Evolutionary conservation across 2,888 invertebrate genomes (phyloP).

Genomic region (Ormyrus pomaceus): DNA sequence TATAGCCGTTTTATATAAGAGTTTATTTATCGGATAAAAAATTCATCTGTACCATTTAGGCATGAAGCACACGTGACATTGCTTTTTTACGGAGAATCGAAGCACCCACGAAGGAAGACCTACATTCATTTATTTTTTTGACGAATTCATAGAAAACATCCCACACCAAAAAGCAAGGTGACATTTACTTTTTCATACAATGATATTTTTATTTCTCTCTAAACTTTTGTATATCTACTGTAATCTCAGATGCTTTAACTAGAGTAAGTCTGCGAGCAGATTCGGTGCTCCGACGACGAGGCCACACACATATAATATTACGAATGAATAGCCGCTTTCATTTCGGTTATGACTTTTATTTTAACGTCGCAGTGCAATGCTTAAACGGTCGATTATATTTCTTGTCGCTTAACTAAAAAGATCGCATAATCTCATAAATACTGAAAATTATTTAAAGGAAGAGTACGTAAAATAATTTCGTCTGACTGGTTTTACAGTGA

Average conservation of each 20-base stretch:
- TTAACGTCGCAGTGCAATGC: constrained; percentile 23
- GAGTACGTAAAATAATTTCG: constrained; percentile 51
- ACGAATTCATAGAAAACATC: constrained; percentile 55
- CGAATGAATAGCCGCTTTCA: constrained; percentile 27
- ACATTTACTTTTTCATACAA: constrained; percentile 49
- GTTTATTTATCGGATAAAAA: constrained; percentile 56
- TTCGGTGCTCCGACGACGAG: constrained; percentile 31
- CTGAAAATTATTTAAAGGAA: constrained; percentile 43
- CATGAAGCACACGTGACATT: constrained; percentile 57
- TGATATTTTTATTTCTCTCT: constrained; percentile 31
- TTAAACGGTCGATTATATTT: constrained; percentile 25
- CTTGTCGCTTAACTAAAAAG: constrained; percentile 18
- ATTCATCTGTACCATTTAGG: constrained; percentile 54
- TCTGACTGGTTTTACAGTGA: not conserved
- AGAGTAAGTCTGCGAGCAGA: constrained; percentile 45
- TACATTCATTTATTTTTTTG: constrained; percentile 44
- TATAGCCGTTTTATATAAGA: constrained; percentile 52
- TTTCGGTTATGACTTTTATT: constrained; percentile 27
- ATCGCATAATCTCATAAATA: constrained; percentile 53
- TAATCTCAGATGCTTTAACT: constrained; percentile 52
- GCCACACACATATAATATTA: constrained; percentile 32
- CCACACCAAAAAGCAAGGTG: constrained; percentile 55
- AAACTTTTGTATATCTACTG: constrained; percentile 43
- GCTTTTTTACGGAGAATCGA: constrained; percentile 54
- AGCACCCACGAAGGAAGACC: constrained; percentile 58